Evolutionary conservation across 2,113 vertebrate genomes (phyloP), one percentile per base, ranked within the genome.

Genomic region (Aspidoscelis tigris): DNA sequence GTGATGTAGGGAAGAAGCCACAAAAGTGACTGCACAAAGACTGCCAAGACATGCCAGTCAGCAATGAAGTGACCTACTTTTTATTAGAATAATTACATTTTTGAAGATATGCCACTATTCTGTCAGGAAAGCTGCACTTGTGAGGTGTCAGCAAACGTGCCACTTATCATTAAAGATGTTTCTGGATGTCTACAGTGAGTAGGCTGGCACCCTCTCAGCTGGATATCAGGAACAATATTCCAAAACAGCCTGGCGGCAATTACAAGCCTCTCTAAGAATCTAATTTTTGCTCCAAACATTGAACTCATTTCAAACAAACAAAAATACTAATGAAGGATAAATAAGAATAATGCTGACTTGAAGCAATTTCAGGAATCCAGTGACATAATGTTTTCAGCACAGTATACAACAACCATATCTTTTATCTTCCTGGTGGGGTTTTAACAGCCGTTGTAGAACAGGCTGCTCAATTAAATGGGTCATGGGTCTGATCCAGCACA

Each of bases 31-130:
- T 11, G 69, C 61, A 90, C 7, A 71, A n/a, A 84, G 80, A 90
- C 87, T 55, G 76, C 41, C 85, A 82, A 91, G 89, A 90, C 1
- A 0, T 87, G 82, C 65, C 58, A 92, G 85, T 95, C 94, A 95
- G 95, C 94, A 95, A 77, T 76, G 76, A 61, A 33, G 82, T 95
- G 95, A 95, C 94, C 94, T 95, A 96, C 84, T 95, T 95, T 89
- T 90, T 84, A 89, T 86, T 86, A 69, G 70, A 92, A 76, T 84
- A 92, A 95, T 88, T 69, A 68, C 66, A 83, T 72, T 85, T 94
- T 81, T 78, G 58, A 95, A 92, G 89, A 83, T 80, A 88, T 22
- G 87, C 88, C 77, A 83, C 81, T 80, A 33, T 72, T 89, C 88
- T 86, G 78, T 84, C 81, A 85, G 76, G 74, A 90, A 91, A 92